Evolutionary conservation across 2,113 vertebrate species (phyloP).

Genomic region (Cygnus atratus): DNA sequence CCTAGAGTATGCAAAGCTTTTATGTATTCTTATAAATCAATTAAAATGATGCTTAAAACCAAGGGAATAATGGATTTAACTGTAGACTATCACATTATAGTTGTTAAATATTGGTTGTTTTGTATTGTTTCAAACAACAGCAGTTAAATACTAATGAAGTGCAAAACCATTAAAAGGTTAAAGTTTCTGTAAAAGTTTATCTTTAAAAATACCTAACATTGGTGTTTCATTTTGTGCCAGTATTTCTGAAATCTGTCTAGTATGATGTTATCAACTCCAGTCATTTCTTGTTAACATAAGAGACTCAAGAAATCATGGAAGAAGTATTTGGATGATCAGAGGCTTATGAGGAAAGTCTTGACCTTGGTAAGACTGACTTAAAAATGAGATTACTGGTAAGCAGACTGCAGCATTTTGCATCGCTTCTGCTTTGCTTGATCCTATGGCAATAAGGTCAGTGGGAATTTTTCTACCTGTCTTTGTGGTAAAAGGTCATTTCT

Average conservation of each 20-base stretch:
- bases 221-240: background rate
- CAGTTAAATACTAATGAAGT: background rate
- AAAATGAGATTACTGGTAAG: background rate
- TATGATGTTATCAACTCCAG: background rate
- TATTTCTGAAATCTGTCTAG: background rate
- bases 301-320: background rate
- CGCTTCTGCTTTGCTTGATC: background rate
- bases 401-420: background rate
- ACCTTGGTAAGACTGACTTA: background rate
- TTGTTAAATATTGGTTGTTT: background rate
- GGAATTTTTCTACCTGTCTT: background rate
- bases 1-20: background rate
- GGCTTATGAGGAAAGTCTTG: background rate
- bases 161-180: background rate
- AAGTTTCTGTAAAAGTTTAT: background rate
- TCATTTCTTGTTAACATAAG: background rate
- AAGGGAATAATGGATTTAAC: background rate
- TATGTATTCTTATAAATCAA: background rate
- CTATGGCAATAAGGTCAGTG: background rate
- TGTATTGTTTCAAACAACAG: background rate
- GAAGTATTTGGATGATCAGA: background rate
- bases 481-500: background rate
- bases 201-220: background rate
- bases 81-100: background rate
- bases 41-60: background rate